Conservation (phyloP, 2,888 invertebrate species). For the Eulithis testata region DNA sequence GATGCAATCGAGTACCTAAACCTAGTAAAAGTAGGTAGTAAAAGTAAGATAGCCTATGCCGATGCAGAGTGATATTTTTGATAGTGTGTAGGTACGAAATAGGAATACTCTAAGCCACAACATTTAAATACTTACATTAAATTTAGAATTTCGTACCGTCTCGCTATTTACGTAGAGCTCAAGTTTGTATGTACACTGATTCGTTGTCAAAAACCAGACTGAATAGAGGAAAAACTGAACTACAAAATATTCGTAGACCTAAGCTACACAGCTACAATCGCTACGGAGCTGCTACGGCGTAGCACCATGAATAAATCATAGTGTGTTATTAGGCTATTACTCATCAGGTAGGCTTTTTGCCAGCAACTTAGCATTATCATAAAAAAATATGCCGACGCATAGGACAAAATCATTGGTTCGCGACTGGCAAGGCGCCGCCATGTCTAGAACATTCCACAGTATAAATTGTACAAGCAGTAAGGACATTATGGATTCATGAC, state of each 20-base stretch:
- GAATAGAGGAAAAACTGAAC: too few species aligned
- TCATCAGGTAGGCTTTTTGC: slow-evolving; percentile 25
- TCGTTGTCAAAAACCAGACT: too few species aligned
- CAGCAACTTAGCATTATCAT: slow-evolving; percentile 23
- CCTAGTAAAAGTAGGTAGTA: too few species aligned
- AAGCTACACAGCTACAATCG: slow-evolving; percentile 1
- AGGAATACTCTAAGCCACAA: too few species aligned
- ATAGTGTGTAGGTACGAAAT: too few species aligned
- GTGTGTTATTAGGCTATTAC: slow-evolving; percentile 13
- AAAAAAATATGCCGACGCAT: slow-evolving; percentile 30
- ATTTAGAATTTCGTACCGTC: too few species aligned
- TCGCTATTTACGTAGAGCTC: too few species aligned
- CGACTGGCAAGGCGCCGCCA: slow-evolving; percentile 50
- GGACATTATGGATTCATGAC: background rate
- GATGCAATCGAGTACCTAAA: too few species aligned
- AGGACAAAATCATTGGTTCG: slow-evolving; percentile 43
- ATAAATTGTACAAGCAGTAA: slow-evolving; percentile 12
- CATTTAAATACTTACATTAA: too few species aligned
- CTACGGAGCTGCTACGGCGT: slow-evolving; percentile 14
- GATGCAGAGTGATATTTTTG: too few species aligned
- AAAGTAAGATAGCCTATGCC: too few species aligned
- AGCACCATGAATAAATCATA: slow-evolving; percentile 16
- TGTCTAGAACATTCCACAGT: slow-evolving; percentile 44
- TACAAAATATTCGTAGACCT: slow-evolving; percentile 6
- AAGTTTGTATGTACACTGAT: too few species aligned